These are phyloP conservation scores for Coccyzus lansbergi DNA, from an alignment of 2,797 vertebrate genomes.

Conservation along the genomic window DNA sequence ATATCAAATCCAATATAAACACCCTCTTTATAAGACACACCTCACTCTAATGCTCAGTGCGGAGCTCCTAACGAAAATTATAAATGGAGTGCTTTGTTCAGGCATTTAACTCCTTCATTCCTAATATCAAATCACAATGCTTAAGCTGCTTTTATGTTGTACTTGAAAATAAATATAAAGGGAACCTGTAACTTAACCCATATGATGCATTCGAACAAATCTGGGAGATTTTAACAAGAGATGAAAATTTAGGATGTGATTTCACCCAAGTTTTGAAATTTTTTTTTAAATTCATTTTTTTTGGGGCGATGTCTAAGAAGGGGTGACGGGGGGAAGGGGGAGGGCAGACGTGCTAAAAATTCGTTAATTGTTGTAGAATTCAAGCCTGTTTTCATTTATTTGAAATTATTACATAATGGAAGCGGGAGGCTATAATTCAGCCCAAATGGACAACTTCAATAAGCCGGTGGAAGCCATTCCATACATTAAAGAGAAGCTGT, in stretches of 20 bases:
- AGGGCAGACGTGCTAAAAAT: constrained; percentile 69
- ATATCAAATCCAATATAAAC: constrained; percentile 74
- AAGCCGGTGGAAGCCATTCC: constrained; percentile 76
- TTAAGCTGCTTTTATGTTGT: constrained; percentile 57
- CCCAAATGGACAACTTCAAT: constrained; percentile 78
- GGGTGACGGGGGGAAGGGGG: constrained; percentile 19
- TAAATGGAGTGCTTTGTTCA: constrained; percentile 57
- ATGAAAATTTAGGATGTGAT: neutral
- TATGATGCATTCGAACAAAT: constrained; percentile 29
- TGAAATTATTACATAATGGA: constrained; percentile 79
- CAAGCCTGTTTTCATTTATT: constrained; percentile 80
- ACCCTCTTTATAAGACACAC: constrained; percentile 64
- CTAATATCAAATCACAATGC: constrained; percentile 34
- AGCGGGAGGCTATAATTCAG: constrained; percentile 76
- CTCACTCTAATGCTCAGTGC: constrained; percentile 48
- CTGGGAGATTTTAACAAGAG: constrained; percentile 35
- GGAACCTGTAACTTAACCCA: constrained; percentile 21
- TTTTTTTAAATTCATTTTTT: constrained; percentile 36
- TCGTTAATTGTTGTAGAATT: constrained; percentile 77
- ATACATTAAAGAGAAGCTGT: constrained; percentile 76
- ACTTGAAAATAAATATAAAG: constrained; percentile 45
- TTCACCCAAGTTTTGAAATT: neutral
- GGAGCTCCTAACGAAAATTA: constrained; percentile 64
- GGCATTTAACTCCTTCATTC: constrained; percentile 53
- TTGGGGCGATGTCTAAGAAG: neutral